Evolutionary conservation across 2,888 invertebrate genomes (phyloP), one percentile per base, ranked within the genome.

Genomic region (Acrobasis suavella): DNA sequence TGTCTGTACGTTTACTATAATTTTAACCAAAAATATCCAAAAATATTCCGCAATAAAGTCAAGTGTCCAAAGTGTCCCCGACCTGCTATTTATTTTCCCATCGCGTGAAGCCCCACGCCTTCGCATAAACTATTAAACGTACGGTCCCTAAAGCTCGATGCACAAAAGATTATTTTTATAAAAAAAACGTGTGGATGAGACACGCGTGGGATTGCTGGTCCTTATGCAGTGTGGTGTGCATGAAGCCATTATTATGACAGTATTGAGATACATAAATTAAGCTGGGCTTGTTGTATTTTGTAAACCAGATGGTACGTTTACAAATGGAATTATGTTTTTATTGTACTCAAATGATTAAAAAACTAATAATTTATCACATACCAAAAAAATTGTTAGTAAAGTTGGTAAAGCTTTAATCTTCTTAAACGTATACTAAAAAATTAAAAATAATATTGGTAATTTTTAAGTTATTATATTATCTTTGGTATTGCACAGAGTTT

Each of bases 171-270:
- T 75, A 83, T 77, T 73, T 69, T 64, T 70, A 66, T 76, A 73
- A 80, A 80, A 77, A 81, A 82, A 81, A 81, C 80, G 82, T 76
- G 71, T 74, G 80, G 76, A 72, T 75, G 72, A 68, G 68, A 67
- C 70, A 66, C 69, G 68, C 75, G 74, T 80, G 80, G 75, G 80
- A 77, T 76, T 81, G 78, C 73, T 77, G 76, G 69, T 63, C 2
- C n/a, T 42, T n/a, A 14, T 55, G 9, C 38, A 9, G 32, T 14
- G 37, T 55, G 15, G 54, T 37, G 54, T 15, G 15, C 16, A 55
- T 55, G 38, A 12, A 37, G 15, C 54, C 38, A 38, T 55, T 51
- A 46, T 51, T 51, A 22, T 51, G 22, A 51, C 32, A 32, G 17
- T 55, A 38, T 55, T 38, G n/a, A 6, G 32, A 37, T 12, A n/a